phyloP scores from a whole-genome alignment of 2,113 vertebrate species.

The Anolis sagrei region DNA sequence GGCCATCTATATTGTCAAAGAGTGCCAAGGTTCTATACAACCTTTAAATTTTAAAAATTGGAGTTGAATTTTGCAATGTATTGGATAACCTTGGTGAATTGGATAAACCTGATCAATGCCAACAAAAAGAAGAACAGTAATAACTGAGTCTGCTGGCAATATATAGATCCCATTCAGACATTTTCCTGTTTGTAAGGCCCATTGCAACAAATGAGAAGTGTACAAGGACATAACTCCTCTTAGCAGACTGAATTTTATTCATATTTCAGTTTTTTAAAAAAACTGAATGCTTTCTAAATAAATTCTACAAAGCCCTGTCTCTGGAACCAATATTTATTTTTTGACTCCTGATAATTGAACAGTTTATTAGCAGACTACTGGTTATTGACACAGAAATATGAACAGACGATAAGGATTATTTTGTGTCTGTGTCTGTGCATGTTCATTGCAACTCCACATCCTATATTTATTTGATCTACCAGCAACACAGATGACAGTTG shows the following conservation, averaged over 20 bases:
- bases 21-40: not conserved
- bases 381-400: constrained; percentile 50
- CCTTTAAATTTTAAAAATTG: not conserved
- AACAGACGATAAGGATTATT: constrained; percentile 47
- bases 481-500: constrained; percentile 20
- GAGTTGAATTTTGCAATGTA: not conserved
- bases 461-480: constrained; percentile 42
- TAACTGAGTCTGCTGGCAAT: not conserved
- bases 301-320: constrained; percentile 32
- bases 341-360: constrained; percentile 44
- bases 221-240: not conserved
- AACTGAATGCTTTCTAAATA: constrained; percentile 45
- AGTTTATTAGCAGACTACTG: constrained; percentile 41
- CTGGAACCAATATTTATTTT: constrained; percentile 47
- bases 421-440: constrained; percentile 32
- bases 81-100: not conserved
- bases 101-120: not conserved
- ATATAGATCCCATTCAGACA: not conserved
- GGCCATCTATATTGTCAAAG: not conserved
- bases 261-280: constrained; percentile 61
- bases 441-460: constrained; percentile 35
- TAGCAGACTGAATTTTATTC: not conserved
- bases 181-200: not conserved
- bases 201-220: not conserved
- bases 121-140: not conserved